phyloP scores from a whole-genome alignment of 2,888 invertebrate genomes.

The Bimastos eiseni region DNA sequence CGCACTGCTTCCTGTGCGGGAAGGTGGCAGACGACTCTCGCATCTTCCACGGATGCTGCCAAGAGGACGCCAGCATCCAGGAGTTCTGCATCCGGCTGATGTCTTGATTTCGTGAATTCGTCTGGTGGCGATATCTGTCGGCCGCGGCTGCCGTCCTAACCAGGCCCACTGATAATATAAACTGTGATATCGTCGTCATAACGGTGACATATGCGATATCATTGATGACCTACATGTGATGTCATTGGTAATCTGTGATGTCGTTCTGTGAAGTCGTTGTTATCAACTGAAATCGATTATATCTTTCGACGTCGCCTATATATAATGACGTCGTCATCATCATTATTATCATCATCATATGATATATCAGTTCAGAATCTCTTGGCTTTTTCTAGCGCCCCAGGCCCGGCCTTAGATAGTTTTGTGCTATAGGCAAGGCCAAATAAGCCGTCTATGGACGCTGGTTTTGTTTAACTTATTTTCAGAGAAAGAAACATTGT shows the following conservation, averaged over 20 bases:
- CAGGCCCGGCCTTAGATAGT: too few relatives aligned
- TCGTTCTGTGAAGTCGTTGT: too few relatives aligned
- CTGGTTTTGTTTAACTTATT: too few relatives aligned
- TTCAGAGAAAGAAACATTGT: too few relatives aligned
- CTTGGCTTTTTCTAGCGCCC: background rate
- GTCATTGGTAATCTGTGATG: background rate
- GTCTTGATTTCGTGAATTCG: background rate
- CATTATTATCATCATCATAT: too few relatives aligned
- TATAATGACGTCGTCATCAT: too few relatives aligned
- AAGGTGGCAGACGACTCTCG: conserved; percentile 23
- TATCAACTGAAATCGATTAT: too few relatives aligned
- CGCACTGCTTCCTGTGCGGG: conserved; percentile 26
- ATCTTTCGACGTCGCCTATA: too few relatives aligned
- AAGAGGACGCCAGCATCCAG: background rate
- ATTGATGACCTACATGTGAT: background rate
- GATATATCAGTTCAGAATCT: background rate
- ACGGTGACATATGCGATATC: too few relatives aligned
- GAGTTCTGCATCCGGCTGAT: conserved; percentile 13
- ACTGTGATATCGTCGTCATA: background rate
- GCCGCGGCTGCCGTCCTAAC: background rate
- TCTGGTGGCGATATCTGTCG: background rate
- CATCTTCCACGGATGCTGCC: conserved; percentile 14
- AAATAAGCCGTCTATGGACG: too few relatives aligned
- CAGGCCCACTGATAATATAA: background rate
- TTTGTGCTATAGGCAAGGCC: too few relatives aligned